Evolutionary conservation across 92 coral and sea anemone genomes (phyloP).

Genomic region (Montipora capitata): DNA sequence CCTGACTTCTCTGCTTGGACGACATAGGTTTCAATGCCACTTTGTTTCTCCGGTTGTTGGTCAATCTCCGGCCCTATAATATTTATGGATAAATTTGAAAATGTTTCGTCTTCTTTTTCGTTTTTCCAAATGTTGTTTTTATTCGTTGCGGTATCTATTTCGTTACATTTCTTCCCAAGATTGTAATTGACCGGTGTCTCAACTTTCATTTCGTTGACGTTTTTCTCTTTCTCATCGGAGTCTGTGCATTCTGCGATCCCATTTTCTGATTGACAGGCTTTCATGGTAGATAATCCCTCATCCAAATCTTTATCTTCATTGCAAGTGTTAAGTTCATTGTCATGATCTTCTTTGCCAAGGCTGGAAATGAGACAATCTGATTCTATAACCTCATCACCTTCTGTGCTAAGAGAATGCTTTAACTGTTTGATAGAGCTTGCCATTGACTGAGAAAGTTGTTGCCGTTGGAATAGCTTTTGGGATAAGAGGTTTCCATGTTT

Average conservation of each 20-base stretch:
- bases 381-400: background rate
- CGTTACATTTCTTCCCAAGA: background rate
- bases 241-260: background rate
- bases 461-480: background rate
- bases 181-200: background rate
- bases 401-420: background rate
- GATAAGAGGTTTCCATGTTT: too few relatives aligned
- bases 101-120: background rate
- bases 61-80: background rate
- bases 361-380: background rate
- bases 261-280: background rate
- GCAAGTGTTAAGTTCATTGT: background rate
- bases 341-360: background rate
- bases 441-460: slow-evolving; percentile 24
- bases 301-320: background rate
- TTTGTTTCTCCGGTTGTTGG: background rate
- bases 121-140: background rate
- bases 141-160: background rate
- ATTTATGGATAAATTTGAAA: background rate
- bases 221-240: slow-evolving; percentile 7
- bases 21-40: background rate
- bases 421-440: slow-evolving; percentile 41
- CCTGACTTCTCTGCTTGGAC: background rate
- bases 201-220: background rate
- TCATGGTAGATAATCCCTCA: background rate